phyloP scores from a whole-genome alignment of 2,888 invertebrate genomes.

The Brachyptera risi region DNA sequence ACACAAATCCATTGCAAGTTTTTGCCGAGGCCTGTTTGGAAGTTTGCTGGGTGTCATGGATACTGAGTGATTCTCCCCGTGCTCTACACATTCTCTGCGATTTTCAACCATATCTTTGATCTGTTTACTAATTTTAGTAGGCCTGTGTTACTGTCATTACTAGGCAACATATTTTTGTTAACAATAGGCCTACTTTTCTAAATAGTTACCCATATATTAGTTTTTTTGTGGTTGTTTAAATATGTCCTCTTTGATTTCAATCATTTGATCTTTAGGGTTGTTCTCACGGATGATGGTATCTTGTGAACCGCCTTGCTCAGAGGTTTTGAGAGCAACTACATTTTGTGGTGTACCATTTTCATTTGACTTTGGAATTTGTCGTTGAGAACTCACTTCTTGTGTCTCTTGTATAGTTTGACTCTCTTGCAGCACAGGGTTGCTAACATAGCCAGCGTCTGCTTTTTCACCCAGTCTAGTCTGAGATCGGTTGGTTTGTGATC shows the following conservation, averaged over 20 bases:
- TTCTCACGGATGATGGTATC: background rate
- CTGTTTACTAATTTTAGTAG: constrained; percentile 1
- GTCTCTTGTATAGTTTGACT: too few species aligned
- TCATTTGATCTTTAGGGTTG: background rate
- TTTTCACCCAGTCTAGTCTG: too few species aligned
- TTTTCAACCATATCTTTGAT: constrained; percentile 29
- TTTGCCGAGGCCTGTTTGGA: constrained; percentile 35
- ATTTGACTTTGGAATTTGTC: too few species aligned
- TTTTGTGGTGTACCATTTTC: too few species aligned
- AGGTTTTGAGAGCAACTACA: too few species aligned
- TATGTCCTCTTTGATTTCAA: background rate
- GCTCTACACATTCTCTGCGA: constrained; percentile 32
- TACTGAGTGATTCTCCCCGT: too few species aligned
- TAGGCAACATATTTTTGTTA: too few species aligned
- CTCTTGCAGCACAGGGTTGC: too few species aligned
- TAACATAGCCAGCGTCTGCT: too few species aligned
- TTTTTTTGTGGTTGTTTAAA: constrained; percentile 16
- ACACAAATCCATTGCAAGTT: constrained; percentile 34
- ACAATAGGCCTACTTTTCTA: constrained; percentile 19
- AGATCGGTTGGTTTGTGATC: too few species aligned
- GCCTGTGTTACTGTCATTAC: constrained; percentile 5
- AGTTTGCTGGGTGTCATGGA: too few species aligned
- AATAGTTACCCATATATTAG: constrained; percentile 22
- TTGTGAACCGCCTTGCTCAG: constrained; percentile 28
- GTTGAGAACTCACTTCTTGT: too few species aligned